Evolutionary conservation across 2,113 vertebrate species (phyloP).

Genomic region (Corythornis cristatus): DNA sequence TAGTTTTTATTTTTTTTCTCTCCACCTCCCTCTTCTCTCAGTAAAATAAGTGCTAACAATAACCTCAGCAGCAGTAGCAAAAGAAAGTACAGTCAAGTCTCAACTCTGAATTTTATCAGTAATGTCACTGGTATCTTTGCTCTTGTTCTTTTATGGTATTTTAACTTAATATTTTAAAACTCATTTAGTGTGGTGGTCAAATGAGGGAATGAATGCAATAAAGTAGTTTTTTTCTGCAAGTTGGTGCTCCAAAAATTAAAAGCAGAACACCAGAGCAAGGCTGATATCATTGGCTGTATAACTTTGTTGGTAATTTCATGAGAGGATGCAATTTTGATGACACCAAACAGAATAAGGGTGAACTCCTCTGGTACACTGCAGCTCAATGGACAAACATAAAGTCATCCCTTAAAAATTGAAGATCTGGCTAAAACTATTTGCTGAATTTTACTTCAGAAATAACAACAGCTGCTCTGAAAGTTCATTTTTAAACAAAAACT

Average conservation of each 20-base stretch:
- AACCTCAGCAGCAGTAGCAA: neutral
- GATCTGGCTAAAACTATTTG: neutral
- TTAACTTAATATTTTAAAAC: neutral
- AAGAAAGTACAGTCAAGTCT: slow-evolving; percentile 14
- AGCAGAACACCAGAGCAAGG: neutral
- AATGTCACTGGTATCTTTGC: neutral
- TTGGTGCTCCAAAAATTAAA: neutral
- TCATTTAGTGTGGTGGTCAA: neutral
- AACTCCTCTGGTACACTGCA: neutral
- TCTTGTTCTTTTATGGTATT: neutral
- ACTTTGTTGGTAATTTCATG: neutral
- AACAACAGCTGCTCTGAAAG: neutral
- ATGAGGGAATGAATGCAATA: neutral
- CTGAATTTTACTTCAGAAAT: neutral
- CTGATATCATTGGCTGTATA: neutral
- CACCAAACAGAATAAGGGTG: neutral
- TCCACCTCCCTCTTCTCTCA: neutral
- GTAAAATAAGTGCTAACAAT: slow-evolving; percentile 48
- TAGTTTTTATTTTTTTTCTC: neutral
- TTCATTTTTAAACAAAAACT: neutral
- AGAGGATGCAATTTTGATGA: neutral
- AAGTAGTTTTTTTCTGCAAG: neutral
- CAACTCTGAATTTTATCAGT: neutral
- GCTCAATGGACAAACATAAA: neutral
- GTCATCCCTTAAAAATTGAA: neutral